Percentiles rank a stretch among this genome's conserved stretches.
Evolutionary conservation across 2,888 invertebrate species (phyloP).

Genomic region (Platycheirus rosarum): DNA sequence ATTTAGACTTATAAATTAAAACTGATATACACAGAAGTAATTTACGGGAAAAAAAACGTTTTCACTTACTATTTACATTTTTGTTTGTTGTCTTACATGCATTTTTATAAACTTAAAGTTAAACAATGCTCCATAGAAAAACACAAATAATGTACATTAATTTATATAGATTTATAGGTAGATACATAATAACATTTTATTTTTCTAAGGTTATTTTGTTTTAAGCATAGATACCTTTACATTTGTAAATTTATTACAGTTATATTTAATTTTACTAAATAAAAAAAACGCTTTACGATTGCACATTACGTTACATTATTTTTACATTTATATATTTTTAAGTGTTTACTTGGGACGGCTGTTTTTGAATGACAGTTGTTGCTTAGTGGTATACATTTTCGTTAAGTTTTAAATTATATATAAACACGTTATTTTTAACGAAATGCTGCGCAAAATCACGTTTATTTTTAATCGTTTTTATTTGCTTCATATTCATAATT

Average conservation of each 20-base stretch:
- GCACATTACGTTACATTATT: slow-evolving; percentile 51
- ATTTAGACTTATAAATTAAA: slow-evolving; percentile 29
- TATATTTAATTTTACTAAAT: slow-evolving; percentile 19
- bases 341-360: slow-evolving; percentile 71
- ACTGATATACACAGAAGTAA: slow-evolving; percentile 41
- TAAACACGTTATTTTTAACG: slow-evolving; percentile 49
- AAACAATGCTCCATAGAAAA: slow-evolving; percentile 25
- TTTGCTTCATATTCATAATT: slow-evolving; percentile 45
- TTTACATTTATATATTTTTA: slow-evolving; percentile 53
- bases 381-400: slow-evolving; percentile 38
- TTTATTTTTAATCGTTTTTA: slow-evolving; percentile 32
- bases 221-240: slow-evolving; percentile 44
- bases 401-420: slow-evolving; percentile 27
- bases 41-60: background rate
- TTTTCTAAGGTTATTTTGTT: slow-evolving; percentile 13
- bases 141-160: slow-evolving; percentile 42
- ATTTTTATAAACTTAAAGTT: slow-evolving; percentile 49
- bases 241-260: slow-evolving; percentile 2
- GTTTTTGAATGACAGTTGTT: slow-evolving; percentile 61
- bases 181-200: slow-evolving; percentile 9
- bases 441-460: slow-evolving; percentile 70
- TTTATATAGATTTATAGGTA: slow-evolving; percentile 15
- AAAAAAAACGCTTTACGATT: slow-evolving; percentile 46
- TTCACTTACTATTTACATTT: slow-evolving; percentile 51
- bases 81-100: slow-evolving; percentile 13